Evolutionary conservation across 2,888 invertebrate species (phyloP).

Genomic region (Lasiommata megera): DNA sequence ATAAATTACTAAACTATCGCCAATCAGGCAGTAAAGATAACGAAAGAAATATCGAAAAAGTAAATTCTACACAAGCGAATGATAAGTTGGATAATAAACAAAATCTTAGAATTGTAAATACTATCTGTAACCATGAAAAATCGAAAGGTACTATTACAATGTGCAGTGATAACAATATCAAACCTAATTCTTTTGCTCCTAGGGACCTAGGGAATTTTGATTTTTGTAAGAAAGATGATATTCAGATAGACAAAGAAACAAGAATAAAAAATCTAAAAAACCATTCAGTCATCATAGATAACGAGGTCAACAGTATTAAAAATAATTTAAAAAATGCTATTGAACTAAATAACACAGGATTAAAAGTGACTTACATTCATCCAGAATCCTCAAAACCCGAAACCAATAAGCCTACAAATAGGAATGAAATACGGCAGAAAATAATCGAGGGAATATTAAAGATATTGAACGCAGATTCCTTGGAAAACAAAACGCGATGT

Average conservation of each 20-base stretch:
- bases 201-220: background rate
- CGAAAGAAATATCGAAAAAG: background rate
- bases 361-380: background rate
- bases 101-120: background rate
- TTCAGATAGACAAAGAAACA: background rate
- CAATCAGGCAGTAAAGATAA: background rate
- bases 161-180: background rate
- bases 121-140: background rate
- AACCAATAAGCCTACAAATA: background rate
- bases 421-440: conserved; percentile 18
- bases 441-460: conserved; percentile 25
- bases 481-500: conserved; percentile 35
- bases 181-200: background rate
- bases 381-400: background rate
- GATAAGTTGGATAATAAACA: background rate
- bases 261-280: background rate
- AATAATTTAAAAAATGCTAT: background rate
- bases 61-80: background rate
- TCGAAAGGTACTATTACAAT: background rate
- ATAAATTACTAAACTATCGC: background rate
- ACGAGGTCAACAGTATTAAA: no score
- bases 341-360: background rate
- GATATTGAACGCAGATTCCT: conserved; percentile 18
- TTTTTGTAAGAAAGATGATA: background rate
- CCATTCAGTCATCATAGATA: background rate